These are phyloP conservation scores for Nycticebus coucang DNA, from an alignment of 2,113 vertebrate species.

Conservation along the genomic window DNA sequence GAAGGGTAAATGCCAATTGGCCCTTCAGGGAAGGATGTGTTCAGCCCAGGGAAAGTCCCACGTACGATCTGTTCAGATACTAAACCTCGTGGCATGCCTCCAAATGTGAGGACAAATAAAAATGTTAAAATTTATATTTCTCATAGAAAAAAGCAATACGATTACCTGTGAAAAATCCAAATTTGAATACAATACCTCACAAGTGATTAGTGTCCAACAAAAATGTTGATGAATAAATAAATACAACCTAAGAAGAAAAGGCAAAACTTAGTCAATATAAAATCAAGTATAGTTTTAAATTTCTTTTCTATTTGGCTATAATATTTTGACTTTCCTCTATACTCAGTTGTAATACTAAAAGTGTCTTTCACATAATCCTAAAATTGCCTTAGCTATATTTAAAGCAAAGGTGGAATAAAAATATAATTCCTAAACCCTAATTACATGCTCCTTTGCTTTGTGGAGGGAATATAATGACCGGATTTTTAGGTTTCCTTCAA, in stretches of 20 bases:
- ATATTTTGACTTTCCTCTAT: background rate
- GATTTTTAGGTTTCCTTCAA: background rate
- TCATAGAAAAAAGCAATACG: background rate
- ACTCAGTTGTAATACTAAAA: background rate
- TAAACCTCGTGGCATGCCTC: background rate
- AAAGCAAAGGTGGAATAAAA: background rate
- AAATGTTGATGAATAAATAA: background rate
- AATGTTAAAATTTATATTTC: background rate
- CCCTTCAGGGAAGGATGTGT: background rate
- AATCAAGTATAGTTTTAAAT: background rate
- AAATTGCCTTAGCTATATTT: background rate
- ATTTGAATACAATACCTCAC: background rate
- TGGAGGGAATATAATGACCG: constrained; percentile 20
- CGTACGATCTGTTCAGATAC: background rate
- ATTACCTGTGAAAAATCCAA: background rate
- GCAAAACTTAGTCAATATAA: background rate
- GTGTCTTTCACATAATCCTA: constrained; percentile 7
- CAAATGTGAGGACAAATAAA: background rate
- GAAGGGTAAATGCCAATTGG: background rate
- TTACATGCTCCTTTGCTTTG: background rate
- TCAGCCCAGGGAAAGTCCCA: background rate
- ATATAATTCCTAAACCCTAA: constrained; percentile 4
- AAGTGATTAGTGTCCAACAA: background rate
- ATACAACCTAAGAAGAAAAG: background rate
- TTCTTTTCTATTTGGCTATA: constrained; percentile 3